A percentile compares a stretch with the other conserved stretches of the same genome.
Evolutionary conservation across 2,888 invertebrate species (phyloP).

Genomic region (Nomada hirtipes): DNA sequence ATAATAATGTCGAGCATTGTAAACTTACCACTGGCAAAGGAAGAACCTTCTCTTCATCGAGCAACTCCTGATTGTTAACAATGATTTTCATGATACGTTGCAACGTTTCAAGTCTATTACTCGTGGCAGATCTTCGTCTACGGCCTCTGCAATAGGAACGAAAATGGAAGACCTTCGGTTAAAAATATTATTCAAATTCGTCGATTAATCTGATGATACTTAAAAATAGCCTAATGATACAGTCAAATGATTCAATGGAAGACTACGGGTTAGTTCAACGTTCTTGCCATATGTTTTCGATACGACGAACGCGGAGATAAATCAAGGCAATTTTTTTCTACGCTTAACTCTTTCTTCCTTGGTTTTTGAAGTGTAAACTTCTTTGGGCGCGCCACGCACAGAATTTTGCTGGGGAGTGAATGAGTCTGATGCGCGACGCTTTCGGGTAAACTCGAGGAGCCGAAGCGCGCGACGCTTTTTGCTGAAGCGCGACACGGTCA

Average conservation of each 20-base stretch:
- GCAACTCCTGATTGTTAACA: constrained; percentile 62
- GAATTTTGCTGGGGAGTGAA: no score
- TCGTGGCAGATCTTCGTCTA: constrained; percentile 77
- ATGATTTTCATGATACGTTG: constrained; percentile 67
- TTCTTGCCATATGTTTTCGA: constrained; percentile 4
- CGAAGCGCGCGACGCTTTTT: no score
- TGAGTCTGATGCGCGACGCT: no score
- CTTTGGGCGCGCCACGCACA: no score
- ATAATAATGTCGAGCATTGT: not conserved
- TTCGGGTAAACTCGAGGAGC: no score
- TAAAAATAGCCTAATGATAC: no score
- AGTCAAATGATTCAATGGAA: not conserved
- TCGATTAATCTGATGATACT: not conserved
- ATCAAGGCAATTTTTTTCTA: not conserved
- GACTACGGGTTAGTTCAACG: constrained; percentile 2
- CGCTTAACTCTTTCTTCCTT: not conserved
- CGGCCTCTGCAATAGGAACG: constrained; percentile 78
- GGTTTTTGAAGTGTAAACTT: no score
- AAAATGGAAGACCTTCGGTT: constrained; percentile 4
- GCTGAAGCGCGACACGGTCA: no score
- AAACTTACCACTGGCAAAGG: constrained; percentile 55
- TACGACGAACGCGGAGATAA: constrained; percentile 3
- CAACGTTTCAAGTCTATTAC: constrained; percentile 64
- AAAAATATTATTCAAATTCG: not conserved
- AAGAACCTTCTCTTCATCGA: constrained; percentile 58